Evolutionary conservation across 92 coral and sea anemone species (phyloP).

Genomic region (Palythoa caribaeorum): DNA sequence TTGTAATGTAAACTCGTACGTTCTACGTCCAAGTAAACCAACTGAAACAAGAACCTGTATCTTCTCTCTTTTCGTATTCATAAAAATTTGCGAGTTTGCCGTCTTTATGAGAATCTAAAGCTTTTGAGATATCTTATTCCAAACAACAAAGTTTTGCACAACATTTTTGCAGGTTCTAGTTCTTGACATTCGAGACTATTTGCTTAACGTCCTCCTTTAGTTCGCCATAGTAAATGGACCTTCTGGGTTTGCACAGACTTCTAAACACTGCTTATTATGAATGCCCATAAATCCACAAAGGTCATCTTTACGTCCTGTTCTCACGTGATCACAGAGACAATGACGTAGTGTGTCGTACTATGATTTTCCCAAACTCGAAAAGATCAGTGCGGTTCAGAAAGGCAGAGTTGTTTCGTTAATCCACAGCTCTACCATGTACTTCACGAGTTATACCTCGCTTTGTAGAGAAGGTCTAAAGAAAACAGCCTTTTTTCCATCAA

Average conservation of each 20-base stretch:
- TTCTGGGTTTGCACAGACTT: background rate
- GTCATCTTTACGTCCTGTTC: background rate
- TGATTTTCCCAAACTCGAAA: background rate
- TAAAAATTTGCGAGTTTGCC: no score
- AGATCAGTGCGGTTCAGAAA: background rate
- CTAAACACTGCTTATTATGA: background rate
- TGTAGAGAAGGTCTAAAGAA: slow-evolving; percentile 66
- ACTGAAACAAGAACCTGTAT: no score
- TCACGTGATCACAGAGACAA: background rate
- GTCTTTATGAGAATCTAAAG: no score
- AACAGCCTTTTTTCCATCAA: slow-evolving; percentile 53
- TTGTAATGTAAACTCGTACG: no score
- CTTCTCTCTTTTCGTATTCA: no score
- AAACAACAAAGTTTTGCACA: no score
- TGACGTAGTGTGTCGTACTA: background rate
- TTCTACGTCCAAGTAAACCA: no score
- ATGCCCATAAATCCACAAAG: background rate
- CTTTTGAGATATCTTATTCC: no score
- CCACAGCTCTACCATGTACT: no score
- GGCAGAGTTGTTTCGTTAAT: background rate
- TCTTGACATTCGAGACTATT: no score
- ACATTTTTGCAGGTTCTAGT: no score
- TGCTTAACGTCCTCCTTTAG: no score
- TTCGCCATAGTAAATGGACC: background rate
- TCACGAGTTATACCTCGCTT: slow-evolving; percentile 60